Percentiles rank a stretch among this genome's conserved stretches.
Conservation (phyloP, 2,888 invertebrate genomes). For the Nephrotoma guestfalica region DNA sequence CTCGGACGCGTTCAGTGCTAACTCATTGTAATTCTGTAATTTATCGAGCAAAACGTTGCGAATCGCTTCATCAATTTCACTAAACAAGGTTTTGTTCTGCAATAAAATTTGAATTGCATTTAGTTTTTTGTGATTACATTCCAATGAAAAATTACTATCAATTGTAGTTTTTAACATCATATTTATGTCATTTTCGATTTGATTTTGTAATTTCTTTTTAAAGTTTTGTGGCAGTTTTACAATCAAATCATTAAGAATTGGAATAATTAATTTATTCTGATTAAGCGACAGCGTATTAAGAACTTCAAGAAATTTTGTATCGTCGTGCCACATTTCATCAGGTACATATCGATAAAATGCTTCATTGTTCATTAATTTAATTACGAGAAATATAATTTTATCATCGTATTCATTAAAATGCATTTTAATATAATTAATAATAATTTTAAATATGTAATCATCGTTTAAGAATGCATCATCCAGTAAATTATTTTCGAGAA, state of each 20-base stretch:
- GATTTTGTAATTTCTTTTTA: neutral
- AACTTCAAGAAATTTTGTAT: neutral
- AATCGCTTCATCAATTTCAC: neutral
- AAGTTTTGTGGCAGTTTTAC: neutral
- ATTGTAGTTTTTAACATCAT: neutral
- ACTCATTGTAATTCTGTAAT: neutral
- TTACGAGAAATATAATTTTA: neutral
- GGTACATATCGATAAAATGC: neutral
- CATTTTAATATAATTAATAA: neutral
- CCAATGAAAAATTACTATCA: neutral
- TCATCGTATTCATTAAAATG: neutral
- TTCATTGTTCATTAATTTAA: neutral
- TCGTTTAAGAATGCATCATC: neutral
- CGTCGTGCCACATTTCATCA: neutral
- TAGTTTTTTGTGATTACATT: neutral
- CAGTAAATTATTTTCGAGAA: neutral
- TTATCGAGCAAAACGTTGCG: neutral
- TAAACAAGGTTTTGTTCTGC: neutral
- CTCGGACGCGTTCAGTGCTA: neutral
- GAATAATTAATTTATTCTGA: neutral
- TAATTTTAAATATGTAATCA: neutral
- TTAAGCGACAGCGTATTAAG: neutral
- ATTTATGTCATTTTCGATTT: neutral
- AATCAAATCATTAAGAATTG: neutral
- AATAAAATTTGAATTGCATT: neutral